Conservation (phyloP, 1,140 invertebrate genomes). For the Brachionus rotundiformis region DNA sequence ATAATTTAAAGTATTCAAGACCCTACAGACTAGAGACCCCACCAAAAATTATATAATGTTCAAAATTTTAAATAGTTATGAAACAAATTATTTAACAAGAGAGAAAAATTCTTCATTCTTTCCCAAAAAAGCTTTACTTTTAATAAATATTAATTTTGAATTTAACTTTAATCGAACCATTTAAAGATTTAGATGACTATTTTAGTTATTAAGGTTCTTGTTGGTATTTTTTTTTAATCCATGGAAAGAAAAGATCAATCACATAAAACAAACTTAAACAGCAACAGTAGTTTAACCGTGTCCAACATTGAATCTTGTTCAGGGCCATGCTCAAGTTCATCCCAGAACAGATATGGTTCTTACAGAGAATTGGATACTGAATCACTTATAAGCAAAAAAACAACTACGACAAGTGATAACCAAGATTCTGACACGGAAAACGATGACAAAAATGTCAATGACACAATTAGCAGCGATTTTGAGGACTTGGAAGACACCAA, state of each 20-base stretch:
- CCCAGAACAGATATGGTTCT: not conserved
- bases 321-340: constrained; percentile 3
- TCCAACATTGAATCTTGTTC: not conserved
- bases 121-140: not conserved
- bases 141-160: not conserved
- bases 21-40: not conserved
- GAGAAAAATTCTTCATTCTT: not conserved
- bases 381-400: constrained; percentile 37
- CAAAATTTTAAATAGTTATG: constrained; percentile 51
- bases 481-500: not conserved
- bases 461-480: not conserved
- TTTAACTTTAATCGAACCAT: not conserved
- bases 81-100: constrained; percentile 31
- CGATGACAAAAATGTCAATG: not conserved
- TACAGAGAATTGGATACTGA: constrained; percentile 37
- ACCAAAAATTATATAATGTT: constrained; percentile 45
- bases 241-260: constrained; percentile 15
- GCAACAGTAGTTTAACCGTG: not conserved
- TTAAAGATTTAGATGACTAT: not conserved
- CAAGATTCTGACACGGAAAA: constrained; percentile 25
- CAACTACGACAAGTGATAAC: constrained; percentile 14
- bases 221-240: not conserved
- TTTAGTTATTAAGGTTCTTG: not conserved
- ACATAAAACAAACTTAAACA: not conserved
- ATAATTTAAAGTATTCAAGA: not conserved